Evolutionary conservation across 1,140 invertebrate genomes (phyloP), one percentile per base, ranked within the genome.

Genomic region (Prorops nasuta): DNA sequence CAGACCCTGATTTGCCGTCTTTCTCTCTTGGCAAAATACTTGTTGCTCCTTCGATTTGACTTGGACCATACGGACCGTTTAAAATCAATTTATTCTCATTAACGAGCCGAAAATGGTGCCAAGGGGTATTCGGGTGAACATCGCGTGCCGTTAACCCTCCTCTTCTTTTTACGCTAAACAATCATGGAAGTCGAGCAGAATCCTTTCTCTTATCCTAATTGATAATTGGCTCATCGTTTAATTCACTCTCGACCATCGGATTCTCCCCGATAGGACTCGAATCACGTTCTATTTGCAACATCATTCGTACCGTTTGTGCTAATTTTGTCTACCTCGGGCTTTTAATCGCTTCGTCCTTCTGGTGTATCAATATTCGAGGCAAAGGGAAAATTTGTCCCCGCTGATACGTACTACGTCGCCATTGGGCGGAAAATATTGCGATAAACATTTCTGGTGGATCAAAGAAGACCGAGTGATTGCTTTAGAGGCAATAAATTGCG

Each of bases 81-180:
- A 50, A 43, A 58, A 62, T 62, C 60, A 60, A 61, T 62, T 61
- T 58, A 39, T 44, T 48, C 50, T 62, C 58, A 57, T 62, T 61
- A 62, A 57, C 44, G 38, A 46, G 21, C 18, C 41, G 36, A 39
- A 54, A 52, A 52, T 49, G 44, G 44, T 61, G 47, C 47, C 58
- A 57, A 54, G 41, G 56, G 58, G 28, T 10, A 20, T 60, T 43
- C 37, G 24, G 41, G 18, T 37, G 42, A 55, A 50, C 38, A 59
- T 55, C 52, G 58, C 44, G 34, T 45, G 52, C 44, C 44, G 43
- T 55, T 55, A 52, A 53, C 46, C 51, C 22, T 32, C 3, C 17
- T 21, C 15, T n/a, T 19, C 19, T 17, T 16, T 10, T 28, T 28
- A 6, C 24, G 24, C 10, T 6, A 4, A 6, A 6, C 24, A 10